A percentile compares a stretch with the other conserved stretches of the same genome.
phyloP scores from a whole-genome alignment of 2,797 vertebrate species.

The Neopelma chrysocephalum region DNA sequence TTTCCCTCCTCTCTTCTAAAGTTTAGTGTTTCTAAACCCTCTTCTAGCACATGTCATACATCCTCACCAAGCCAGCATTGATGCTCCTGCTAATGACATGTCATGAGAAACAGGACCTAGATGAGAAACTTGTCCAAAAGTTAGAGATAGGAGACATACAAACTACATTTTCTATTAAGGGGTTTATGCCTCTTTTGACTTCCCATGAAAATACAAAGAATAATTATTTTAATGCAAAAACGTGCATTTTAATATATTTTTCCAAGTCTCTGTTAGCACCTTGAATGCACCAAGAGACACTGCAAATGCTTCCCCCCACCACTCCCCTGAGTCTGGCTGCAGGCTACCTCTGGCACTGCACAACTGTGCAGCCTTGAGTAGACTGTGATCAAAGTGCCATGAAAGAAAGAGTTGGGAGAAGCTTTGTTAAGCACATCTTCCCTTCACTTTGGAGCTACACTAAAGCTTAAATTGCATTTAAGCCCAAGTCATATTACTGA shows the following conservation, averaged over 20 bases:
- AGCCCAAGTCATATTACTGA: background rate
- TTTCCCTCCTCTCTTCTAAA: background rate
- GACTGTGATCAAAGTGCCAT: background rate
- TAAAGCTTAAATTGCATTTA: background rate
- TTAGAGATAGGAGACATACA: background rate
- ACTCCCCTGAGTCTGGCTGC: rapidly evolving
- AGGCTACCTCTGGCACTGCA: background rate
- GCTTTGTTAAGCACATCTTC: background rate
- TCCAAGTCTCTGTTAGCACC: background rate
- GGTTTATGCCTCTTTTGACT: background rate
- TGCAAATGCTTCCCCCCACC: background rate
- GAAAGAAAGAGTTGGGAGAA: background rate
- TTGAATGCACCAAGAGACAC: background rate
- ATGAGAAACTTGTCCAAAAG: background rate
- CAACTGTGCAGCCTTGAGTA: background rate
- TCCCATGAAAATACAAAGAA: background rate
- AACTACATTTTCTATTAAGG: background rate
- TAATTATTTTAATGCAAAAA: background rate
- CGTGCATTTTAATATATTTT: background rate
- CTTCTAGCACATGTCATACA: background rate
- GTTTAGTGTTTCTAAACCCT: background rate
- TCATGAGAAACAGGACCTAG: background rate
- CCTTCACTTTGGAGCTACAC: background rate
- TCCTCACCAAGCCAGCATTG: background rate
- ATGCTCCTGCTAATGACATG: background rate